Percentiles rank a stretch among this genome's conserved stretches.
phyloP scores from a whole-genome alignment of 2,888 invertebrate genomes.

The Falcaria lacertinaria region DNA sequence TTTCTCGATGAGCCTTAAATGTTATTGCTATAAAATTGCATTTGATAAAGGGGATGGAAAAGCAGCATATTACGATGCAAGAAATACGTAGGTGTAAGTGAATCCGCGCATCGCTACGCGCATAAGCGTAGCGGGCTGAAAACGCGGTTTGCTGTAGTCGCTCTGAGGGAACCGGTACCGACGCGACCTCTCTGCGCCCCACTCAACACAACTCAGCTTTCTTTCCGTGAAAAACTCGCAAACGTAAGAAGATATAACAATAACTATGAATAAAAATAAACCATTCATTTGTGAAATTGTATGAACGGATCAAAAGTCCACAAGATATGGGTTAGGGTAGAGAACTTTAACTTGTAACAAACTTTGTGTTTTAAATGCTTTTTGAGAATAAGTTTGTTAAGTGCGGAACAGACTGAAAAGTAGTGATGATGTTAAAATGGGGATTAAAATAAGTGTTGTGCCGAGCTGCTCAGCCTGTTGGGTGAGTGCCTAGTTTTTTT shows the following conservation, averaged over 20 bases:
- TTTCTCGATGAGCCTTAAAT: too few relatives aligned
- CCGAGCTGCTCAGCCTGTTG: neutral
- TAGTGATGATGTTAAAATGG: neutral
- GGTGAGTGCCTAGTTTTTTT: neutral
- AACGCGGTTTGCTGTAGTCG: conserved; percentile 9
- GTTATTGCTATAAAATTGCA: neutral
- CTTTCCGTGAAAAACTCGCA: conserved; percentile 66
- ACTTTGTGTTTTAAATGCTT: neutral
- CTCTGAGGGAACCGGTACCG: conserved; percentile 52
- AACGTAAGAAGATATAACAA: neutral
- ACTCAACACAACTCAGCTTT: conserved; percentile 23
- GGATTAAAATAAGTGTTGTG: neutral
- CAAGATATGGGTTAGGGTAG: neutral
- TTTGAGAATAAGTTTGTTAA: neutral
- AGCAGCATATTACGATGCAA: neutral
- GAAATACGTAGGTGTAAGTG: conserved; percentile 10
- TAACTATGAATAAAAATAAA: neutral
- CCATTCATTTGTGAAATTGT: neutral
- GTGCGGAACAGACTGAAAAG: neutral
- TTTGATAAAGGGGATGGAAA: neutral
- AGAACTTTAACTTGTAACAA: neutral
- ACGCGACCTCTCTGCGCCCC: conserved; percentile 28
- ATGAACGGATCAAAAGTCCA: neutral
- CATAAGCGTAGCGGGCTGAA: conserved; percentile 45
- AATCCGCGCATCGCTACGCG: conserved; percentile 60